phyloP scores from a whole-genome alignment of 2,113 vertebrate species.

The Camelus bactrianus region DNA sequence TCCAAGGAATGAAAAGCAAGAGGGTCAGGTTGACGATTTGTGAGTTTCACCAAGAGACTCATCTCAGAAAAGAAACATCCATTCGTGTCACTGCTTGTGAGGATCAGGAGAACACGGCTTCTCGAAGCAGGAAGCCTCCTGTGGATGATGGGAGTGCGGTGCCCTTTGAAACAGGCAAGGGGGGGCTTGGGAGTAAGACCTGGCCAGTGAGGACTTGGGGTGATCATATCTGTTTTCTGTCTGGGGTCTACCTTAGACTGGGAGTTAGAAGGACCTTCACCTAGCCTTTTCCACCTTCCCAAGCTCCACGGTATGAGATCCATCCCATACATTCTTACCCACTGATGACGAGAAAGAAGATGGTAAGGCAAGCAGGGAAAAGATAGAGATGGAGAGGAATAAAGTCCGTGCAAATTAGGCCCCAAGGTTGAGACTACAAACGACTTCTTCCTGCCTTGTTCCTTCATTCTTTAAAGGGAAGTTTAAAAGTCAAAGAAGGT shows the following conservation, averaged over 20 bases:
- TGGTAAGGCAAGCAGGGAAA: not conserved
- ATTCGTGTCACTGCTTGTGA: fast-evolving
- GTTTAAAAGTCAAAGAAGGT: not conserved
- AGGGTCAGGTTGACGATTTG: not conserved
- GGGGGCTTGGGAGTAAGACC: not conserved
- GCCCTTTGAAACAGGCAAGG: not conserved
- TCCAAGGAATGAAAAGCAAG: not conserved
- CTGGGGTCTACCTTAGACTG: not conserved
- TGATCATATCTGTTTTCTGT: not conserved
- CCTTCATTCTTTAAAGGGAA: not conserved
- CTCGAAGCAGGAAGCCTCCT: not conserved
- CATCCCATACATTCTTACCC: not conserved
- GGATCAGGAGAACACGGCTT: too few relatives aligned
- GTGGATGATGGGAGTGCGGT: not conserved
- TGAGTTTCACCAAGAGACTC: not conserved
- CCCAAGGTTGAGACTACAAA: too few relatives aligned
- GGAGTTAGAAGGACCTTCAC: not conserved
- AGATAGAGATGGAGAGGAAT: not conserved
- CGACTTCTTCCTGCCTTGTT: not conserved
- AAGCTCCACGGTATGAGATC: fast-evolving
- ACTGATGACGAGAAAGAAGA: not conserved
- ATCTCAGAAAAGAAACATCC: not conserved
- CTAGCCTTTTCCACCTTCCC: not conserved
- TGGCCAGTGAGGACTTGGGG: fast-evolving
- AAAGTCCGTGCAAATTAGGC: not conserved